These are phyloP conservation scores for Bufo gargarizans DNA, from an alignment of 2,113 vertebrate species.

Conservation along the genomic window DNA sequence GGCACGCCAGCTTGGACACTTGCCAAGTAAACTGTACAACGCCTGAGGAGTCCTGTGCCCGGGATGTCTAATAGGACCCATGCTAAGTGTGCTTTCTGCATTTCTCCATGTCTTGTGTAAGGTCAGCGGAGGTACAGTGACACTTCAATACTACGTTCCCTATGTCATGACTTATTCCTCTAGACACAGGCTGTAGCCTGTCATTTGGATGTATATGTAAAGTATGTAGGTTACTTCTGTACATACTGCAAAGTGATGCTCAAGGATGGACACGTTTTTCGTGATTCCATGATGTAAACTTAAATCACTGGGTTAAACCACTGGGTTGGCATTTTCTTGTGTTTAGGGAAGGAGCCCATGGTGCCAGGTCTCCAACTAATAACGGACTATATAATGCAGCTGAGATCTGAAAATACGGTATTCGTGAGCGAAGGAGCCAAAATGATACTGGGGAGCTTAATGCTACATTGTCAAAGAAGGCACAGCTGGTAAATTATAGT, in stretches of 20 bases:
- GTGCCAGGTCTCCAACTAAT: conserved; percentile 4
- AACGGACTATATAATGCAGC: not conserved
- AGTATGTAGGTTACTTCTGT: too few species aligned
- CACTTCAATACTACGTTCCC: too few species aligned
- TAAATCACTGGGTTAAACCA: not conserved
- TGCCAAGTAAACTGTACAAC: too few species aligned
- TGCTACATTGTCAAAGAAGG: conserved; percentile 44
- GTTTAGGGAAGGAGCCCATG: not conserved
- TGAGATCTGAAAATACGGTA: not conserved
- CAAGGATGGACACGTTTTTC: not conserved
- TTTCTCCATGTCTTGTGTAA: too few species aligned
- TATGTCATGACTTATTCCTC: not conserved
- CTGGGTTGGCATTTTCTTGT: not conserved
- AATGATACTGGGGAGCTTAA: conserved; percentile 32
- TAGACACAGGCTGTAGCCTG: too few species aligned
- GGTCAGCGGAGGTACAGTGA: too few species aligned
- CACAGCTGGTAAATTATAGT: conserved; percentile 51
- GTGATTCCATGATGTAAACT: not conserved
- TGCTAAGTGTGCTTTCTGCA: too few species aligned
- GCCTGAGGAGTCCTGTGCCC: too few species aligned
- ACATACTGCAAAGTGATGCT: not conserved
- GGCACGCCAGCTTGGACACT: too few species aligned
- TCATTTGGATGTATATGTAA: too few species aligned
- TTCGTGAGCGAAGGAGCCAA: not conserved
- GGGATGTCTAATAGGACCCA: too few species aligned